Evolutionary conservation across 1,140 invertebrate species (phyloP).

Genomic region (Megalonaias nervosa): DNA sequence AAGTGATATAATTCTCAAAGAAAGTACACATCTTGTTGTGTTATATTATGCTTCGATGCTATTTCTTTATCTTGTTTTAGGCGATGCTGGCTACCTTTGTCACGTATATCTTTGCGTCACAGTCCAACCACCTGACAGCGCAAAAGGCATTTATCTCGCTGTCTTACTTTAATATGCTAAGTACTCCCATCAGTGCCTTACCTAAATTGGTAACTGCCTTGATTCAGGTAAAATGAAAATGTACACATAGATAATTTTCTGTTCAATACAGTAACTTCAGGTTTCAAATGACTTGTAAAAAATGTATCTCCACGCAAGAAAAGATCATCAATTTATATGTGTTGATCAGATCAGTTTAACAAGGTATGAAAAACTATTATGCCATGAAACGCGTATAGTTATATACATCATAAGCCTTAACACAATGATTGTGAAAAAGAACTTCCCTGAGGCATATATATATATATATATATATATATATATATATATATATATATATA

Average conservation of each 20-base stretch:
- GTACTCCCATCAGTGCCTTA: slow-evolving; percentile 84
- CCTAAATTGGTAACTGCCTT: slow-evolving; percentile 75
- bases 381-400: not conserved
- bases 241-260: not conserved
- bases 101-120: slow-evolving; percentile 67
- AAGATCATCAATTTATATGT: not conserved
- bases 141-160: slow-evolving; percentile 95
- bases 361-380: not conserved
- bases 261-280: too few relatives aligned
- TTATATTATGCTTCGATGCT: too few relatives aligned
- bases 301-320: not conserved
- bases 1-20: not conserved
- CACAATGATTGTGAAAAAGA: not conserved
- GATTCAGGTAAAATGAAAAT: slow-evolving; percentile 62
- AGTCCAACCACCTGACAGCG: slow-evolving; percentile 84
- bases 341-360: not conserved
- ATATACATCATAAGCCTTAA: too few relatives aligned
- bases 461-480: too few relatives aligned
- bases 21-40: not conserved
- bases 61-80: slow-evolving; percentile 60
- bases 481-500: too few relatives aligned
- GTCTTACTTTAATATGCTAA: slow-evolving; percentile 97
- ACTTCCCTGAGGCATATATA: too few relatives aligned
- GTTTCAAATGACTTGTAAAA: not conserved
- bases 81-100: slow-evolving; percentile 90